These are phyloP conservation scores for Drosophila nr. medialis DNA, from an alignment of 2,888 invertebrate genomes.

Conservation along the genomic window DNA sequence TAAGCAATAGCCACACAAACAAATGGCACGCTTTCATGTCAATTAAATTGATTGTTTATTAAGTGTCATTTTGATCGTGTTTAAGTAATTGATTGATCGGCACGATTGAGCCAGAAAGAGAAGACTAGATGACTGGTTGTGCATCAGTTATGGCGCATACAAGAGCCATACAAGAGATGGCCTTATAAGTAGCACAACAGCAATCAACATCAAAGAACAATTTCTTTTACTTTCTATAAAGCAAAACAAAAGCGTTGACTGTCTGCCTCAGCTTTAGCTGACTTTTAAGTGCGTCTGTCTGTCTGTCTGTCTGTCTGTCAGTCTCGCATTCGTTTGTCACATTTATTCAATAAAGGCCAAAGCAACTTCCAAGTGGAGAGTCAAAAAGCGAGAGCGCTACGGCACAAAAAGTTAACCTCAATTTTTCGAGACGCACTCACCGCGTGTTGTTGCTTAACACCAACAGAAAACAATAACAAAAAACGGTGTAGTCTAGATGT, in stretches of 20 bases:
- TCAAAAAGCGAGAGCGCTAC: constrained; percentile 72
- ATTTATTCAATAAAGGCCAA: constrained; percentile 79
- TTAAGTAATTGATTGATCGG: constrained; percentile 68
- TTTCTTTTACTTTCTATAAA: constrained; percentile 79
- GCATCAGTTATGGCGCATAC: constrained; percentile 22
- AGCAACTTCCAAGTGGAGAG: constrained; percentile 58
- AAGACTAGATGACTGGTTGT: constrained; percentile 13
- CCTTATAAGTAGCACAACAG: constrained; percentile 60
- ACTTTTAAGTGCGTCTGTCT: constrained; percentile 28
- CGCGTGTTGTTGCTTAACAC: constrained; percentile 70
- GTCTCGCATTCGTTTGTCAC: constrained; percentile 72
- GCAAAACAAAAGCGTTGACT: constrained; percentile 56
- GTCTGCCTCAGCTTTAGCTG: constrained; percentile 24
- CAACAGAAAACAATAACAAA: constrained; percentile 51
- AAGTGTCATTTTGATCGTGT: constrained; percentile 52
- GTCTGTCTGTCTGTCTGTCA: constrained; percentile 51
- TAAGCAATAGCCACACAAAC: constrained; percentile 34
- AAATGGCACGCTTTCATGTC: constrained; percentile 71
- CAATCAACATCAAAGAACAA: constrained; percentile 68
- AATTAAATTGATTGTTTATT: constrained; percentile 49
- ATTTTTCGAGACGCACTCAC: constrained; percentile 72
- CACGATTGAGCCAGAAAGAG: constrained; percentile 36
- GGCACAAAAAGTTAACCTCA: constrained; percentile 74
- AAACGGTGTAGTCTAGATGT: constrained; percentile 30
- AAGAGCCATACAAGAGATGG: constrained; percentile 18